Conservation (phyloP, 2,888 invertebrate species). For the Dioctria rufipes region DNA sequence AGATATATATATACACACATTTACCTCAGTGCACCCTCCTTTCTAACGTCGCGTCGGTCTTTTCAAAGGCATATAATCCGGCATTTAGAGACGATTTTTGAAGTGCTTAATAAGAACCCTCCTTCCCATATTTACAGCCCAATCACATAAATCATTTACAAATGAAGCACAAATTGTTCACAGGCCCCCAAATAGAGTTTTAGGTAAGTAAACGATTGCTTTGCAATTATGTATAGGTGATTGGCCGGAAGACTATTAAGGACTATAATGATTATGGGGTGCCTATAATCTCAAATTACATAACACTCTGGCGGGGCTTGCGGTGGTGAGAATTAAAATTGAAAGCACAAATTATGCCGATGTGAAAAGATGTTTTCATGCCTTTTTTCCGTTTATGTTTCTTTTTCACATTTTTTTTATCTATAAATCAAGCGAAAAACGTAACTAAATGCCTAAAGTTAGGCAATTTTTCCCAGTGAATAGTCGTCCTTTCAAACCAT, state of each 20-base stretch:
- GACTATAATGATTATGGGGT: neutral
- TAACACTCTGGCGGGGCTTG: neutral
- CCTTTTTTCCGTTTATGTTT: too few relatives aligned
- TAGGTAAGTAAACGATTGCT: neutral
- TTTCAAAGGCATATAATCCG: neutral
- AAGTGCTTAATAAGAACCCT: neutral
- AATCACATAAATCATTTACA: conserved; percentile 1
- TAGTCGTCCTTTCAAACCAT: too few relatives aligned
- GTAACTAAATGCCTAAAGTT: too few relatives aligned
- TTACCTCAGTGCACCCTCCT: too few relatives aligned
- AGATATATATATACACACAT: too few relatives aligned
- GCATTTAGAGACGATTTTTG: conserved; percentile 1
- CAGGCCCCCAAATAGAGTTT: neutral
- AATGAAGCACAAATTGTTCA: conserved; percentile 20
- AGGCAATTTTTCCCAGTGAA: too few relatives aligned
- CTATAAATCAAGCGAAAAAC: too few relatives aligned
- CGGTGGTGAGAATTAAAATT: neutral
- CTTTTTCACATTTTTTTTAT: too few relatives aligned
- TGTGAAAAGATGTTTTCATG: too few relatives aligned
- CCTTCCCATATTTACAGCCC: neutral
- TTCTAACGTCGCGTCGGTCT: too few relatives aligned
- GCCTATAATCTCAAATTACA: conserved; percentile 4
- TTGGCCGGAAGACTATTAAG: conserved; percentile 1
- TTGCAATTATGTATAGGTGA: neutral
- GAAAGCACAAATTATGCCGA: too few relatives aligned